phyloP scores from a whole-genome alignment of 1,140 invertebrate genomes.

The Glomeris maerens region DNA sequence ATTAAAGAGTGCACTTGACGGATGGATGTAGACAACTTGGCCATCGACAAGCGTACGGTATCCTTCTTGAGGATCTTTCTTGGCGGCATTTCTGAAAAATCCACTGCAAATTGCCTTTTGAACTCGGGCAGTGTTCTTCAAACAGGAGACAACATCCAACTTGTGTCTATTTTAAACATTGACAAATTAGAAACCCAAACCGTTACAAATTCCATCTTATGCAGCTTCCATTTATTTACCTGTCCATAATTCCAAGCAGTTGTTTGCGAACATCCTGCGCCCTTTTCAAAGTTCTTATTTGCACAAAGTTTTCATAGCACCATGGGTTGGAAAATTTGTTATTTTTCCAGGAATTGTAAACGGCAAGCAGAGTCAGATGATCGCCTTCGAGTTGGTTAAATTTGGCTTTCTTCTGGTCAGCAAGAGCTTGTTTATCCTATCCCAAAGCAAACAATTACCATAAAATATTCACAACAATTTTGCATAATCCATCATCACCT shows the following conservation, averaged over 20 bases:
- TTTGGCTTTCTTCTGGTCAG: slow-evolving; percentile 98
- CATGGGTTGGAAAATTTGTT: slow-evolving; percentile 98
- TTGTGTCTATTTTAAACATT: too few species aligned
- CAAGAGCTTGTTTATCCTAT: slow-evolving; percentile 93
- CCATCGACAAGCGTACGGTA: slow-evolving; percentile 94
- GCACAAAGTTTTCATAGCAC: slow-evolving; percentile 99
- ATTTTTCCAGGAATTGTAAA: slow-evolving; percentile 99
- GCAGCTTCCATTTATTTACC: slow-evolving; percentile 33
- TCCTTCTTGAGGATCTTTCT: slow-evolving; percentile 98
- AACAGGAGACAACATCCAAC: slow-evolving; percentile 90
- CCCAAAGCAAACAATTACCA: slow-evolving; percentile 49
- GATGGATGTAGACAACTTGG: slow-evolving; percentile 98
- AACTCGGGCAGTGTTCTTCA: slow-evolving; percentile 84
- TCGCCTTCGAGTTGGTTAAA: slow-evolving; percentile 98
- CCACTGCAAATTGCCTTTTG: slow-evolving; percentile 98
- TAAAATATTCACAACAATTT: slow-evolving; percentile 7
- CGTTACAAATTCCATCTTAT: not conserved
- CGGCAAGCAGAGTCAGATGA: slow-evolving; percentile 91
- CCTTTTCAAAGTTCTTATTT: slow-evolving; percentile 88
- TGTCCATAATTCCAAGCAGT: slow-evolving; percentile 93
- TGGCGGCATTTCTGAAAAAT: slow-evolving; percentile 97
- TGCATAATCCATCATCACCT: slow-evolving; percentile 26
- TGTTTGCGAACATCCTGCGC: slow-evolving; percentile 98
- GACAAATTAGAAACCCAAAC: too few species aligned
- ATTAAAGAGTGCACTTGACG: slow-evolving; percentile 93